Evolutionary conservation across 2,113 vertebrate genomes (phyloP), one percentile per base, ranked within the genome.

Genomic region (Dasyornis broadbenti): DNA sequence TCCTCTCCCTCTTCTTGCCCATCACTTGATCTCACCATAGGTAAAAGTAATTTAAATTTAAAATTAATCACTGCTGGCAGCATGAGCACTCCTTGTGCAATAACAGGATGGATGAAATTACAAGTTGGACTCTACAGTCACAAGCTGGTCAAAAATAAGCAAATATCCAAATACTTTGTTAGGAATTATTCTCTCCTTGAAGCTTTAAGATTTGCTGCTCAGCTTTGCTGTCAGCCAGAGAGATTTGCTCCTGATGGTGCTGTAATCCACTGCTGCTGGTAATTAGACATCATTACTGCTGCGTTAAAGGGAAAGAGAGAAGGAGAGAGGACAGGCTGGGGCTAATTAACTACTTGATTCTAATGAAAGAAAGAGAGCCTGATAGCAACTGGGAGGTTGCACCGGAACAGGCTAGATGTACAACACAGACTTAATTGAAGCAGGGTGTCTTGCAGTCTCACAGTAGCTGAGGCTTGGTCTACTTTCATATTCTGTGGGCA

Each of bases 221-320:
- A 79, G 96, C 93, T 97, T 95, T 97, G 92, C 96, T 97, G 96
- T 97, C 94, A 96, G 76, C 76, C 88, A 97, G 95, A 96, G 89
- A 97, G 92, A 97, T 98, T 97, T 97, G 95, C 91, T 97, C 95
- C 96, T 98, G 97, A 97, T 96, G 96, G 97, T 97, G 96, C 95
- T 97, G 94, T 97, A 97, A 97, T 97, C 97, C 97, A 97, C 90
- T 97, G 97, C 98, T 98, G 97, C 97, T 98, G 97, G 96, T 98
- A 98, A 98, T 98, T 98, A 98, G 98, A 97, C 97, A 97, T 98
- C 97, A 98, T 98, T 98, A 98, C 97, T 97, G 92, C 96, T 97
- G 96, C 68, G 77, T 97, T 97, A 97, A 98, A 97, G 95, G 96
- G 95, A 98, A 95, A 96, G 96, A 97, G 97, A 97, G 95, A 97